Conservation (phyloP, 37 sponge, comb jelly and placozoan genomes). For the Tethya wilhelma region DNA sequence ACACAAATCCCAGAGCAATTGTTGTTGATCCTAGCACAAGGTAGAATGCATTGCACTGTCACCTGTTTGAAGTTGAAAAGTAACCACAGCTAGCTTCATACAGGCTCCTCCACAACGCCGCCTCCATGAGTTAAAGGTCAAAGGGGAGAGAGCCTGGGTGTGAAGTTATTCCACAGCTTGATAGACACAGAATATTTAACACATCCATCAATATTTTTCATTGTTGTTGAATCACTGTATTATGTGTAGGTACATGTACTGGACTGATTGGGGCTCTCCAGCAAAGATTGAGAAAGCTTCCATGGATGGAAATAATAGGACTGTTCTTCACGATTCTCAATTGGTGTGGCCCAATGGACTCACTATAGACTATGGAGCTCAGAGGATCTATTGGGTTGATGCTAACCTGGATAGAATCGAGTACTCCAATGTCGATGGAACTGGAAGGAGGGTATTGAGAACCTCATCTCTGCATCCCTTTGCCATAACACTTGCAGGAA, state of each 20-base stretch:
- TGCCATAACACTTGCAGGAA: slow-evolving; percentile 48
- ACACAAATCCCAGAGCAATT: slow-evolving; percentile 30
- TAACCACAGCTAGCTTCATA: neutral
- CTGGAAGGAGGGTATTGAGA: slow-evolving; percentile 7
- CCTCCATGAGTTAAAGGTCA: too few relatives aligned
- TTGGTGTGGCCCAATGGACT: slow-evolving; percentile 50
- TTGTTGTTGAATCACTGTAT: neutral
- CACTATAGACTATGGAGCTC: slow-evolving; percentile 26
- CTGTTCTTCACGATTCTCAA: slow-evolving; percentile 15
- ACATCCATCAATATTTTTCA: neutral
- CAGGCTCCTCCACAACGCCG: neutral
- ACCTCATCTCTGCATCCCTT: slow-evolving; percentile 45
- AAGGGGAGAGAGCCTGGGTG: neutral
- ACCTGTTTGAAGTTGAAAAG: neutral
- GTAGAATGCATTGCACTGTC: too few relatives aligned
- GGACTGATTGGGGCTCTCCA: slow-evolving; percentile 70
- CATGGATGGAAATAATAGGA: slow-evolving; percentile 66
- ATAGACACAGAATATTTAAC: too few relatives aligned
- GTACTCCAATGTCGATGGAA: slow-evolving; percentile 28
- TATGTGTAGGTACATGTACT: slow-evolving; percentile 47
- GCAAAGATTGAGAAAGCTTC: slow-evolving; percentile 59
- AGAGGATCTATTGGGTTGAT: slow-evolving; percentile 51
- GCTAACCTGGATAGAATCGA: slow-evolving; percentile 27
- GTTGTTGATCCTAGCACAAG: slow-evolving; percentile 36
- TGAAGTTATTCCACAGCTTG: too few relatives aligned